Percentiles rank a stretch among this genome's conserved stretches.
phyloP scores from a whole-genome alignment of 2,888 invertebrate species.

The Phymatocera aterrima region DNA sequence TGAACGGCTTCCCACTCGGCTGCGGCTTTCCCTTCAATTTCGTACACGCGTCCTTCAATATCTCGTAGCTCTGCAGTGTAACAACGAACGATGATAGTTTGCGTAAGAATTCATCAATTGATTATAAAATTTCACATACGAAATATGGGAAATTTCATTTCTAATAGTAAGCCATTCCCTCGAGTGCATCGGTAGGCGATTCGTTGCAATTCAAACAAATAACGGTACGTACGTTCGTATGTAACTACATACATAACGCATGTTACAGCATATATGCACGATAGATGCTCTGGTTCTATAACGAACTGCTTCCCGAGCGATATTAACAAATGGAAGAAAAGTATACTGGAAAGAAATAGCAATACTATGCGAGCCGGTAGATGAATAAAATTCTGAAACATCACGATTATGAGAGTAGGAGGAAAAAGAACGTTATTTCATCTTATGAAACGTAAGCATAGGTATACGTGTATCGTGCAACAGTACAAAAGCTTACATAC shows the following conservation, averaged over 20 bases:
- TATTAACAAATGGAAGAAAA: background rate
- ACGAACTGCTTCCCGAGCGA: background rate
- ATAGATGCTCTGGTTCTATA: no score
- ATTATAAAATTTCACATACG: no score
- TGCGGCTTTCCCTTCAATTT: constrained; percentile 81
- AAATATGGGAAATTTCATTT: no score
- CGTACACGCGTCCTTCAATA: constrained; percentile 82
- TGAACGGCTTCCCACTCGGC: constrained; percentile 84
- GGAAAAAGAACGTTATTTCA: background rate
- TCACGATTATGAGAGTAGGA: background rate
- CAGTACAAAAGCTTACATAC: constrained; percentile 19
- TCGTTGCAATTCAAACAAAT: no score
- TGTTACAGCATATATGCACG: no score
- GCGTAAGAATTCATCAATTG: no score
- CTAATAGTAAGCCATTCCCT: no score
- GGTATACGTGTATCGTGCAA: background rate
- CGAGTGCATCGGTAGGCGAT: no score
- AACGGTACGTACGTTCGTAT: no score
- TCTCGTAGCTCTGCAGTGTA: constrained; percentile 79
- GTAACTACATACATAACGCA: no score
- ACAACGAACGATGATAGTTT: background rate
- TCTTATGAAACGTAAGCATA: background rate
- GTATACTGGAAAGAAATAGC: background rate
- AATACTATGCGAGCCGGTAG: background rate
- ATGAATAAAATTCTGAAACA: background rate